phyloP scores from a whole-genome alignment of 2,888 invertebrate species.

The Hipparchia sbordonii region DNA sequence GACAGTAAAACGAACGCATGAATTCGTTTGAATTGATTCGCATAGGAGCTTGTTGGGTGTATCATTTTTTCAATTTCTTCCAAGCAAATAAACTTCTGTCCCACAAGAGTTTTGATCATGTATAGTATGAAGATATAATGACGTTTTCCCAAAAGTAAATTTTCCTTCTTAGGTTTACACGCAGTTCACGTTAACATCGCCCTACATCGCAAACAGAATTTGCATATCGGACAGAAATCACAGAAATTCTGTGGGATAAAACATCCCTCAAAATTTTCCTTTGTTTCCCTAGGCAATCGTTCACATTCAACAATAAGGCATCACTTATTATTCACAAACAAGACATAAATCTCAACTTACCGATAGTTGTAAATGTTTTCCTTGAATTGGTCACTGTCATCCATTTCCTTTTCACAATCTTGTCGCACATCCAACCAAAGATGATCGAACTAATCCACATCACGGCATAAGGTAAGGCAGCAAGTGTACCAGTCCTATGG shows the following conservation, averaged over 20 bases:
- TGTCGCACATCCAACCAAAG: conserved; percentile 87
- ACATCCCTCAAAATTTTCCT: not conserved
- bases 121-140: too few species aligned
- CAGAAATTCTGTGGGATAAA: not conserved
- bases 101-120: too few species aligned
- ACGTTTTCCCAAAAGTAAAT: too few species aligned
- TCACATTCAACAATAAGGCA: not conserved
- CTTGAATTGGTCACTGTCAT: conserved; percentile 82
- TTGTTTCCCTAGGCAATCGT: not conserved
- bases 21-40: too few species aligned
- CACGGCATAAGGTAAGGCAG: conserved; percentile 85
- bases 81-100: too few species aligned
- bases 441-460: conserved; percentile 86
- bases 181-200: too few species aligned
- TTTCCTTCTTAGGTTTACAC: too few species aligned
- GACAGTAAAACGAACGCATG: too few species aligned
- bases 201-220: too few species aligned
- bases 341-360: conserved; percentile 61
- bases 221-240: not conserved
- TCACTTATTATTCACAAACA: not conserved
- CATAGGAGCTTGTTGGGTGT: too few species aligned
- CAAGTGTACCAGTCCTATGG: conserved; percentile 84
- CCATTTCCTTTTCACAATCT: conserved; percentile 83
- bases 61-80: too few species aligned
- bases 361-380: conserved; percentile 86